Conservation (phyloP, 2,888 invertebrate genomes). For the Catocala sponsa region DNA sequence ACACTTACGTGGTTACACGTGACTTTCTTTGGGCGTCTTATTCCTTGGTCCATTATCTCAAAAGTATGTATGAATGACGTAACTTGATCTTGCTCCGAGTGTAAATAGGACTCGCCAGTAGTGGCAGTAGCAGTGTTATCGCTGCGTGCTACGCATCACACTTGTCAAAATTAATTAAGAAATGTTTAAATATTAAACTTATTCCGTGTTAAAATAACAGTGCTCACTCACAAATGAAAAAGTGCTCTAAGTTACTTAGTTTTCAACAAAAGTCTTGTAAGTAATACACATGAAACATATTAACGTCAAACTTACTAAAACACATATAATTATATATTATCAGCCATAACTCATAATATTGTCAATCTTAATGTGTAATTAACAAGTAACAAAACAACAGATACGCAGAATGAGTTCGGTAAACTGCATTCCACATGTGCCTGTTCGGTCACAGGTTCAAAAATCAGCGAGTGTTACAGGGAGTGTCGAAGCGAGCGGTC, state of each 20-base stretch:
- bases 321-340: neutral
- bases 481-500: constrained; percentile 68
- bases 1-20: too few species aligned
- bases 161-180: constrained; percentile 1
- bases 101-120: neutral
- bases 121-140: neutral
- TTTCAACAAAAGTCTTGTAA: too few species aligned
- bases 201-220: neutral
- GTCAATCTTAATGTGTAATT: neutral
- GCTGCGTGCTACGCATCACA: constrained; percentile 3
- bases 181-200: neutral
- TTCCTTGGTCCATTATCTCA: neutral
- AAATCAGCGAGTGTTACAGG: constrained; percentile 61
- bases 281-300: too few species aligned
- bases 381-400: neutral
- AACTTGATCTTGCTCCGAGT: neutral
- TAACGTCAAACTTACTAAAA: too few species aligned
- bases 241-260: too few species aligned
- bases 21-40: too few species aligned
- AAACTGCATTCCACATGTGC: constrained; percentile 37
- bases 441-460: constrained; percentile 49
- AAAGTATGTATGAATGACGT: neutral
- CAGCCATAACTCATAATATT: neutral
- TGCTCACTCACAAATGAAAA: too few species aligned
- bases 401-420: constrained; percentile 10